These are phyloP conservation scores for Scaptodrosophila lebanonensis DNA, from an alignment of 1,140 invertebrate genomes.

Conservation along the genomic window DNA sequence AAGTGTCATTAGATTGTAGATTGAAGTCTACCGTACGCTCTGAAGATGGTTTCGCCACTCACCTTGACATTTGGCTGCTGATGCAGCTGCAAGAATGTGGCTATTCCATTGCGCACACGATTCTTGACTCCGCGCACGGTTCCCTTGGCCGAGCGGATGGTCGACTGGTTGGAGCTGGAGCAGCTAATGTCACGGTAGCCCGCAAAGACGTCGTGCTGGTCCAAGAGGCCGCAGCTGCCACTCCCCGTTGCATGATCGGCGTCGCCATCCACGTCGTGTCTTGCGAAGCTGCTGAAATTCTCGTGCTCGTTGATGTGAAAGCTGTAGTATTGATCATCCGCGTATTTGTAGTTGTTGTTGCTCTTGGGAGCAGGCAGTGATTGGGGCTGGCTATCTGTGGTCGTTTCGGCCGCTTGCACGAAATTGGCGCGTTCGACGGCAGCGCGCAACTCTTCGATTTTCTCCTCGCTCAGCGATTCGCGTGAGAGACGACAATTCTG, in stretches of 20 bases:
- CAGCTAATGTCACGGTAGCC: slow-evolving; percentile 87
- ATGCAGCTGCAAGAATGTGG: slow-evolving; percentile 94
- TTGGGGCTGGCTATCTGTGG: slow-evolving; percentile 25
- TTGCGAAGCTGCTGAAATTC: slow-evolving; percentile 80
- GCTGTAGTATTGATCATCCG: slow-evolving; percentile 87
- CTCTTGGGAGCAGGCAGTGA: slow-evolving; percentile 23
- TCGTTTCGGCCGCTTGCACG: slow-evolving; percentile 54
- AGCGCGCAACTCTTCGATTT: slow-evolving; percentile 60
- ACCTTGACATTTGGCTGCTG: slow-evolving; percentile 84
- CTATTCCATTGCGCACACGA: slow-evolving; percentile 94
- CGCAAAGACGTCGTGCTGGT: slow-evolving; percentile 84
- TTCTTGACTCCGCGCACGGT: slow-evolving; percentile 96
- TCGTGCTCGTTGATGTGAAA: slow-evolving; percentile 88
- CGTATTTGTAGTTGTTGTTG: slow-evolving; percentile 78
- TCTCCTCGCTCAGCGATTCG: slow-evolving; percentile 57
- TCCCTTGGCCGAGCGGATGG: slow-evolving; percentile 92
- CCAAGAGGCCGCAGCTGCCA: slow-evolving; percentile 21
- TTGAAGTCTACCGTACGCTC: too few species aligned
- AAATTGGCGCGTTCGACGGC: slow-evolving; percentile 63
- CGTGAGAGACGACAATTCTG: slow-evolving; percentile 36
- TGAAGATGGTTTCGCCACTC: slow-evolving; percentile 57
- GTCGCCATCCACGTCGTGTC: slow-evolving; percentile 43
- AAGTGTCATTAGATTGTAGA: too few species aligned
- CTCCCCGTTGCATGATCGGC: slow-evolving; percentile 55
- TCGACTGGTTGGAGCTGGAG: slow-evolving; percentile 83